Evolutionary conservation across 37 sponge, comb jelly and placozoan species (phyloP).

Genomic region (Halisarca cf. caerulea): DNA sequence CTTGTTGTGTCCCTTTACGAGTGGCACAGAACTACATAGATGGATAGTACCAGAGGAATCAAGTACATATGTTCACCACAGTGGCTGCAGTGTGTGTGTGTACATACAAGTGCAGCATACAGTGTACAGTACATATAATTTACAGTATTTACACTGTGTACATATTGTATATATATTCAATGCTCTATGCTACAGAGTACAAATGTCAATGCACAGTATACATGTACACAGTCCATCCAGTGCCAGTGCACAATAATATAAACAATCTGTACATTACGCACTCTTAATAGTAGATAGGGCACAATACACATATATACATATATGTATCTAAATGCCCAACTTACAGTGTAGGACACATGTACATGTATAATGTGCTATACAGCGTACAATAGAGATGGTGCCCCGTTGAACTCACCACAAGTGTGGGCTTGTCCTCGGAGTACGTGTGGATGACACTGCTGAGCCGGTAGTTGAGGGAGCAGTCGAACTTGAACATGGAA

Average conservation of each 20-base stretch:
- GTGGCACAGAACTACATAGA: slow-evolving; percentile 91
- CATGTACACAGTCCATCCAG: too few species aligned
- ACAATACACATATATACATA: background rate
- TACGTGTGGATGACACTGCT: slow-evolving; percentile 87
- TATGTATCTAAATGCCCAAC: background rate
- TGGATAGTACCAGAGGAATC: background rate
- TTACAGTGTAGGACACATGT: background rate
- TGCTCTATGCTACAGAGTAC: too few species aligned
- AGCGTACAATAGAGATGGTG: too few species aligned
- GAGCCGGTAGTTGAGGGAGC: slow-evolving; percentile 91
- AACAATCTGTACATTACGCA: too few species aligned
- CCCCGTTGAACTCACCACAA: slow-evolving; percentile 62
- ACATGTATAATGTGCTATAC: background rate
- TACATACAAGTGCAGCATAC: background rate
- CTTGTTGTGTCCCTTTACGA: slow-evolving; percentile 94
- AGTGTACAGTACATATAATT: background rate
- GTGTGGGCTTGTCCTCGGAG: slow-evolving; percentile 91
- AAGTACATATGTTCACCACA: background rate
- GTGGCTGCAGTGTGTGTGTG: background rate
- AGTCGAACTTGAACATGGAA: slow-evolving; percentile 92
- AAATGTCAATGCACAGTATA: too few species aligned
- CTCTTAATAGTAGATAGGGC: too few species aligned
- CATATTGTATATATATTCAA: too few species aligned
- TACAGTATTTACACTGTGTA: too few species aligned
- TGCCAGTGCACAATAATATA: too few species aligned